Evolutionary conservation across 1,140 invertebrate genomes (phyloP).

Genomic region (Bombus terrestris): DNA sequence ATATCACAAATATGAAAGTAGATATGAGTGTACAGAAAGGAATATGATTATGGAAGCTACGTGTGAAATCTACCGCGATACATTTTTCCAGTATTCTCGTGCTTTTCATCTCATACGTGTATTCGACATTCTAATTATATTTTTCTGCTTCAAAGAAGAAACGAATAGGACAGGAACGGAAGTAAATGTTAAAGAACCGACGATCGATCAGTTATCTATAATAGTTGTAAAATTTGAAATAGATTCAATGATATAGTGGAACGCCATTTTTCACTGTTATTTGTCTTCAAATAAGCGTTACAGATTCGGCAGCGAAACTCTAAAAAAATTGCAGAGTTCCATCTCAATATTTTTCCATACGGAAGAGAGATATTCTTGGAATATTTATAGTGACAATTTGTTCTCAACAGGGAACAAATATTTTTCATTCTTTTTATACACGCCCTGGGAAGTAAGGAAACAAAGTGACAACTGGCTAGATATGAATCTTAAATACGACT

Average conservation of each 20-base stretch:
- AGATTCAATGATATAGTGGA: too few relatives aligned
- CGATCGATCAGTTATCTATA: background rate
- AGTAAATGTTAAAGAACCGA: background rate
- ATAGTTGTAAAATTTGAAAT: background rate
- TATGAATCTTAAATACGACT: background rate
- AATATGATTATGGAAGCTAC: background rate
- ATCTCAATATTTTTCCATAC: background rate
- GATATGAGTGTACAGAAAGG: background rate
- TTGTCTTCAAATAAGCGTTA: background rate
- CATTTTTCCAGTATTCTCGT: background rate
- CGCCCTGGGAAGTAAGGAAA: too few relatives aligned
- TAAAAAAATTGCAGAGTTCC: background rate
- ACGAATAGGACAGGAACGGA: background rate
- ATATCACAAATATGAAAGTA: background rate
- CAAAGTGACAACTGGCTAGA: background rate
- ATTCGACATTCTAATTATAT: background rate
- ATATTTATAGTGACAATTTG: background rate
- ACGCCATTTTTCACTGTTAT: background rate
- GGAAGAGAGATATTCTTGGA: background rate
- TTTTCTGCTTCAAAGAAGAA: background rate
- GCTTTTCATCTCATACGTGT: background rate
- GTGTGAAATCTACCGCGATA: background rate
- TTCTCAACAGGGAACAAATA: background rate
- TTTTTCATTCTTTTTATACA: background rate
- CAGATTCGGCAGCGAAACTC: background rate